Evolutionary conservation across 2,113 vertebrate genomes (phyloP).

Genomic region (Nettapus auritus): DNA sequence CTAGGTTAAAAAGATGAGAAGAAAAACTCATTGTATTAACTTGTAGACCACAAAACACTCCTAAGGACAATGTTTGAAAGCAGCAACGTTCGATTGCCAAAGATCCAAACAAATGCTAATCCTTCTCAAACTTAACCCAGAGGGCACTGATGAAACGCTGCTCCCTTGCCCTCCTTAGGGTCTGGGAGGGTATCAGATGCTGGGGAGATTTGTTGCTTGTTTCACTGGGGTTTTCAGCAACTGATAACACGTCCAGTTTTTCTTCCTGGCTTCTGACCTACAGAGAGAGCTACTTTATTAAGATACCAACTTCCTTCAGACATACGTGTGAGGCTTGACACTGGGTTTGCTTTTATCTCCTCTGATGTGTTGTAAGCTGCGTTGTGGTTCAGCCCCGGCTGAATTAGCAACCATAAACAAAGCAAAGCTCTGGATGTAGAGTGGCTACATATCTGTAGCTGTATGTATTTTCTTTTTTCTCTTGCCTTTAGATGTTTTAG

Average conservation of each 20-base stretch:
- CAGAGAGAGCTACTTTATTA: not conserved
- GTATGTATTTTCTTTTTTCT: not conserved
- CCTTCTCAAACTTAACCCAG: not conserved
- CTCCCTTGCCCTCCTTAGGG: not conserved
- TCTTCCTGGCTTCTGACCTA: not conserved
- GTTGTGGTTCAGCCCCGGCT: not conserved
- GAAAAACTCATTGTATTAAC: not conserved
- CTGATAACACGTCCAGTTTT: not conserved
- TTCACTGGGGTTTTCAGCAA: not conserved
- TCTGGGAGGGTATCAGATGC: not conserved
- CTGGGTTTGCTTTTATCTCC: not conserved
- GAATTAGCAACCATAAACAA: not conserved
- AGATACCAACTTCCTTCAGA: not conserved
- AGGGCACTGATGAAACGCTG: not conserved
- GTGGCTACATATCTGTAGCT: not conserved
- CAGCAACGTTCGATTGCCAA: not conserved
- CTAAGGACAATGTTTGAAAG: not conserved
- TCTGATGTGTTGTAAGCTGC: not conserved
- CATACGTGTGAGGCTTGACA: not conserved
- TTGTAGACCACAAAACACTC: not conserved
- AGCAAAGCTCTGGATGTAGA: not conserved
- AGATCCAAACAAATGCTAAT: not conserved
- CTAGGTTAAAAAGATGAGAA: not conserved
- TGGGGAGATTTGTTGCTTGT: not conserved
- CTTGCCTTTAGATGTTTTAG: not conserved